Conservation (phyloP, 1,140 invertebrate genomes). For the Lepidurus apus region DNA sequence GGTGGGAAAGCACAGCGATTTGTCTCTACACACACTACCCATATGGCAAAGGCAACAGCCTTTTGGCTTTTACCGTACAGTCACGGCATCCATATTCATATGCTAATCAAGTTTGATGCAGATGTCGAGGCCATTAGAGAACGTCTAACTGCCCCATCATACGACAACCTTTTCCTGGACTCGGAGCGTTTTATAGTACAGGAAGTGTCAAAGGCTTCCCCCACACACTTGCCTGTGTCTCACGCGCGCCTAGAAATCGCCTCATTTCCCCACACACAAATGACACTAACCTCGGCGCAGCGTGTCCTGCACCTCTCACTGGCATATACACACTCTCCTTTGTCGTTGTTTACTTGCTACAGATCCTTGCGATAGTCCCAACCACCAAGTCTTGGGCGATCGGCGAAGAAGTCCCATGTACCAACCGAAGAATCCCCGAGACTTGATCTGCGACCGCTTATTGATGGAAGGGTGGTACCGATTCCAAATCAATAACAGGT, state of each 20-base stretch:
- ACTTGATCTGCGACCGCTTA: conserved; percentile 35
- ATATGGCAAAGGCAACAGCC: not conserved
- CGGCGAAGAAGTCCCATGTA: conserved; percentile 33
- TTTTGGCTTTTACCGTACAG: not conserved
- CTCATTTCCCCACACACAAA: not conserved
- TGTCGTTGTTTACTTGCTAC: conserved; percentile 32
- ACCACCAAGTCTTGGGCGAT: conserved; percentile 34
- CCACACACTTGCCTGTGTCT: not conserved
- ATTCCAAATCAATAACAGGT: conserved; percentile 36
- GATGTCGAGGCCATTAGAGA: conserved; percentile 1
- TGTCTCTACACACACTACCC: conserved; percentile 1
- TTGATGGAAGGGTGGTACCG: conserved; percentile 35
- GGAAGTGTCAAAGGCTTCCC: conserved; percentile 12
- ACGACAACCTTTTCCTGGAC: not conserved
- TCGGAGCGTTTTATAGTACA: not conserved
- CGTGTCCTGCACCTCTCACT: too few species aligned
- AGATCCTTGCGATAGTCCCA: conserved; percentile 32
- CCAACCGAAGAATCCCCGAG: conserved; percentile 34
- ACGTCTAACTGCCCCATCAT: not conserved
- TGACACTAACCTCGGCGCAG: not conserved
- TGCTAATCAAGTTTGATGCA: conserved; percentile 19
- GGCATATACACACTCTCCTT: not conserved
- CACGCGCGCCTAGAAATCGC: not conserved
- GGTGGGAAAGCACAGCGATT: not conserved
- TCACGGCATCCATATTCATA: conserved; percentile 21